phyloP scores from a whole-genome alignment of 2,888 invertebrate species.

The Gastracanthus pulcherrimus region DNA sequence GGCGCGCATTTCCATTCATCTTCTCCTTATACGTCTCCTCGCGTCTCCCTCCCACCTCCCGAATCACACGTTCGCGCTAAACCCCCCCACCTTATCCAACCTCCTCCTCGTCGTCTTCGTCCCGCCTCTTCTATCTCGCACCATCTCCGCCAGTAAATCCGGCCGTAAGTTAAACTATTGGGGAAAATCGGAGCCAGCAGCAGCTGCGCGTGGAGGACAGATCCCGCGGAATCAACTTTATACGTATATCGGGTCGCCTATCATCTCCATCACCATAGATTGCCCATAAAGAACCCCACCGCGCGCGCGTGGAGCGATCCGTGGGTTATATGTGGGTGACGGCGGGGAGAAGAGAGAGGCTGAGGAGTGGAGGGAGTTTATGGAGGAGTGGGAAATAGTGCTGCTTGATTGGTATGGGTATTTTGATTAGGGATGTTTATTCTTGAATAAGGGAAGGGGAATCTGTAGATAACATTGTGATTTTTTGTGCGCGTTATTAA shows the following conservation, averaged over 20 bases:
- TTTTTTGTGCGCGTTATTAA: too few species aligned
- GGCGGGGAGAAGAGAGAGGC: background rate
- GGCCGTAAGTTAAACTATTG: slow-evolving; percentile 77
- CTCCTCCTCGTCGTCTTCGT: slow-evolving; percentile 64
- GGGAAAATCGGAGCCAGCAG: slow-evolving; percentile 69
- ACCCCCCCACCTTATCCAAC: slow-evolving; percentile 21
- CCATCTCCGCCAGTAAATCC: slow-evolving; percentile 77
- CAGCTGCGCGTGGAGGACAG: slow-evolving; percentile 63
- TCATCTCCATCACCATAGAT: slow-evolving; percentile 78
- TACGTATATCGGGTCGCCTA: slow-evolving; percentile 77
- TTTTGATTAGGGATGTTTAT: too few species aligned
- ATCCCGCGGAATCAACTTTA: slow-evolving; percentile 75
- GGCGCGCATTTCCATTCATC: too few species aligned
- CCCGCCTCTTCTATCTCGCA: slow-evolving; percentile 36
- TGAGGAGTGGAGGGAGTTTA: too few species aligned
- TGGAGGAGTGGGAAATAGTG: too few species aligned
- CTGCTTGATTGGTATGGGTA: too few species aligned
- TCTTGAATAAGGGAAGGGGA: too few species aligned
- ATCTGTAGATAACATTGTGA: too few species aligned
- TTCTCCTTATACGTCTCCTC: too few species aligned
- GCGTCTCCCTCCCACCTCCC: too few species aligned
- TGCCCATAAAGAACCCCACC: slow-evolving; percentile 76
- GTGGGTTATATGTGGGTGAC: slow-evolving; percentile 73
- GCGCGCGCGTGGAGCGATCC: slow-evolving; percentile 67
- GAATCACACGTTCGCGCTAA: background rate